A percentile compares a stretch with the other conserved stretches of the same genome.
Conservation (phyloP, 2,797 vertebrate species). For the Streptopelia turtur region DNA sequence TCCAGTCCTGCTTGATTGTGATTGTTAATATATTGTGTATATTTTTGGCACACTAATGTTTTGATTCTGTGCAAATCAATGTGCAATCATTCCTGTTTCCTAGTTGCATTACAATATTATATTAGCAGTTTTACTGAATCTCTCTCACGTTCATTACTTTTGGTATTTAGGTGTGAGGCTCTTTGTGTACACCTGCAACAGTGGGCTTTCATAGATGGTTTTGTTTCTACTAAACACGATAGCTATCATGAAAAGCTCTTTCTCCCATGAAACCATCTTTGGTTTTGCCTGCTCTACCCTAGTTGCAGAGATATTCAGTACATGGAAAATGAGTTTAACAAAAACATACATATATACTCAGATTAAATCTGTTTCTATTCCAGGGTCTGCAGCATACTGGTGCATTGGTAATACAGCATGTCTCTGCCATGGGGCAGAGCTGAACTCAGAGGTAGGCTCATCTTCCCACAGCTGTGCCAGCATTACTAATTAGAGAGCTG, state of each 20-base stretch:
- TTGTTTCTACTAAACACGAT: background rate
- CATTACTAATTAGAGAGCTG: background rate
- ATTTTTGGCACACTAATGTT: background rate
- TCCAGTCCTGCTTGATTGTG: background rate
- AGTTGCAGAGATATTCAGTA: background rate
- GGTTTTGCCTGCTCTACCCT: background rate
- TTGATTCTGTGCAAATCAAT: background rate
- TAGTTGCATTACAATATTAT: background rate
- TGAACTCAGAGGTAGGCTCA: background rate
- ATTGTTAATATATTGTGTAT: background rate
- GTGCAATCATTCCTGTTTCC: background rate
- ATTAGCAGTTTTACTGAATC: background rate
- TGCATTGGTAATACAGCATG: background rate
- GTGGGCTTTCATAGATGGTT: background rate
- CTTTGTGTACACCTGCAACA: background rate
- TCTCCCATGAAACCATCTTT: background rate
- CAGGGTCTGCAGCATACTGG: background rate
- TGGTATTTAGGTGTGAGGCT: background rate
- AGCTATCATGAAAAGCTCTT: background rate
- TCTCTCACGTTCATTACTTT: background rate
- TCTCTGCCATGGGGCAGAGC: background rate
- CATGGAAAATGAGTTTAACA: background rate
- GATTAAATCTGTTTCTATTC: slow-evolving; percentile 3
- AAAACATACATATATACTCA: background rate
- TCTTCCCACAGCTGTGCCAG: background rate